A percentile compares a stretch with the other conserved stretches of the same genome.
These are phyloP conservation scores for Ophion slaviceki DNA, from an alignment of 2,888 invertebrate genomes.

Conservation along the genomic window DNA sequence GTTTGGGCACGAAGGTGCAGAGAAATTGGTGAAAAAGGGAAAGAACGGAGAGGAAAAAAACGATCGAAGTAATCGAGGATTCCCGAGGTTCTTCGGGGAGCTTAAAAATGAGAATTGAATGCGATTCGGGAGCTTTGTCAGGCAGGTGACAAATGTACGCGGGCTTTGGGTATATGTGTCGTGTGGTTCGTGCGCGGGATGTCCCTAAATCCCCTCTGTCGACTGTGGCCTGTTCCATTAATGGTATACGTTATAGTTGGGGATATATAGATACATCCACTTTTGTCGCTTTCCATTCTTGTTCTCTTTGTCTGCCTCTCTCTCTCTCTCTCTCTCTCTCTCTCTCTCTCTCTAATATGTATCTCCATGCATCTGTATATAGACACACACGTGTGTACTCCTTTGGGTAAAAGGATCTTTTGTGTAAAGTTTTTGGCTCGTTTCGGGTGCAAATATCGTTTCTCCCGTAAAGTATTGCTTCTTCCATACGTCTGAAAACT, in stretches of 20 bases:
- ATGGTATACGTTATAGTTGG: slow-evolving; percentile 43
- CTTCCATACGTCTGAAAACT: slow-evolving; percentile 22
- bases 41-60: slow-evolving; percentile 17
- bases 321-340: slow-evolving; percentile 6
- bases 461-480: slow-evolving; percentile 7
- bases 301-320: slow-evolving; percentile 16
- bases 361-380: background rate
- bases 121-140: slow-evolving; percentile 63
- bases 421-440: slow-evolving; percentile 55
- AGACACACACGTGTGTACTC: background rate
- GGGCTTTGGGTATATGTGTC: slow-evolving; percentile 50
- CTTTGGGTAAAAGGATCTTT: slow-evolving; percentile 49
- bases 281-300: background rate
- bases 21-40: slow-evolving; percentile 14
- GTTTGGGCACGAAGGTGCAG: slow-evolving; percentile 7
- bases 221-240: slow-evolving; percentile 55
- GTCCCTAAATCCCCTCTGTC: slow-evolving; percentile 57
- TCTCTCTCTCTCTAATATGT: slow-evolving; percentile 7
- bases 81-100: slow-evolving; percentile 51
- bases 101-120: slow-evolving; percentile 65
- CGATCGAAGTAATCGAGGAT: slow-evolving; percentile 51
- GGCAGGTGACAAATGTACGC: slow-evolving; percentile 62
- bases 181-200: slow-evolving; percentile 56
- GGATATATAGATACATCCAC: slow-evolving; percentile 22
- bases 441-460: slow-evolving; percentile 51